A percentile compares a stretch with the other conserved stretches of the same genome.
Conservation (phyloP, 2,888 invertebrate genomes). For the Exephanes ischioxanthus region DNA sequence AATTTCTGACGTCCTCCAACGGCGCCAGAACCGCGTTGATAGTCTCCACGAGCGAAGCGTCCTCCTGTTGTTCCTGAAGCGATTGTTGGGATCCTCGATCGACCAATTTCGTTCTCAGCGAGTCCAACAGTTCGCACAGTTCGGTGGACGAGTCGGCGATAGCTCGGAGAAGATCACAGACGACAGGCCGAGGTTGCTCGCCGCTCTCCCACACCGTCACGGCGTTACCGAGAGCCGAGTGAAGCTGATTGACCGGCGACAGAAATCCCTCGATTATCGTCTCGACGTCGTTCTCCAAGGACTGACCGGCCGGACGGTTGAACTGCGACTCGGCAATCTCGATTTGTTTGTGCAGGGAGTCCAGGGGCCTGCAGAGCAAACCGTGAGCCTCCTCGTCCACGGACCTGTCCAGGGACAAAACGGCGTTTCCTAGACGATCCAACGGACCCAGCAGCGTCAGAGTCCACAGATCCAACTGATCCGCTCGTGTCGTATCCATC, state of each 20-base stretch:
- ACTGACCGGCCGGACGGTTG: conserved; percentile 74
- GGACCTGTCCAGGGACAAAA: conserved; percentile 74
- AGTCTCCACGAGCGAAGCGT: conserved; percentile 80
- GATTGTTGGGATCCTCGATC: conserved; percentile 70
- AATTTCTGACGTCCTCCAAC: conserved; percentile 75
- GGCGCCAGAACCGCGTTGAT: conserved; percentile 78
- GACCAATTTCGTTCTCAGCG: conserved; percentile 76
- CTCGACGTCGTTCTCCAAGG: conserved; percentile 79
- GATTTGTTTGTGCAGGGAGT: conserved; percentile 80
- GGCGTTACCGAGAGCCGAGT: conserved; percentile 73
- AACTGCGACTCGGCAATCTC: conserved; percentile 77
- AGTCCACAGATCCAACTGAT: conserved; percentile 69
- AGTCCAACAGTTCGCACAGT: conserved; percentile 74
- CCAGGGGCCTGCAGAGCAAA: conserved; percentile 77
- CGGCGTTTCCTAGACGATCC: conserved; percentile 73
- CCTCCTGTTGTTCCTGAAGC: conserved; percentile 70
- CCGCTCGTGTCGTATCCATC: conserved; percentile 50
- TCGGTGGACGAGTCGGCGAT: conserved; percentile 75
- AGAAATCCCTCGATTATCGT: conserved; percentile 82
- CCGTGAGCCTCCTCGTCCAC: conserved; percentile 72
- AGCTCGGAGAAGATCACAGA: conserved; percentile 71
- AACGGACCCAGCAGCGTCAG: conserved; percentile 73
- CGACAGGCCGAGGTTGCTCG: conserved; percentile 48
- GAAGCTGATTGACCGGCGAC: conserved; percentile 79
- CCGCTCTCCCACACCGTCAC: conserved; percentile 71